Percentiles rank a stretch among this genome's conserved stretches.
Conservation (phyloP, 2,888 invertebrate genomes). For the Epirrhoe tristata region DNA sequence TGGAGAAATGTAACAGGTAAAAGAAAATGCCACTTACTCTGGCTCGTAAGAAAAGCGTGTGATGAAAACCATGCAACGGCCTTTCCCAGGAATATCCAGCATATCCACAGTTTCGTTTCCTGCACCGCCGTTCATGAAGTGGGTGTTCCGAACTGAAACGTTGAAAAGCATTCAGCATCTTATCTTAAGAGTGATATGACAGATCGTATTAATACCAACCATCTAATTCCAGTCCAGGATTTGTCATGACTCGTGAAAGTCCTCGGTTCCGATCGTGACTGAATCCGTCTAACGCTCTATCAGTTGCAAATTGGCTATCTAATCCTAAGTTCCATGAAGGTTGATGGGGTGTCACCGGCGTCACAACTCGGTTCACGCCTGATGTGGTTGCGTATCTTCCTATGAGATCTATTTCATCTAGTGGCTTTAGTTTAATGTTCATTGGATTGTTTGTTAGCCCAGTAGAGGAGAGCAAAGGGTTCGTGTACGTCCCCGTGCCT, state of each 20-base stretch:
- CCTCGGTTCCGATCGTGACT: constrained; percentile 87
- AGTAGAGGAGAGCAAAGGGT: constrained; percentile 86
- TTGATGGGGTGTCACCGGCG: constrained; percentile 88
- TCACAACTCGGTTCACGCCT: constrained; percentile 83
- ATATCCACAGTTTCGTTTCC: constrained; percentile 92
- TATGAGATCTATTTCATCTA: constrained; percentile 89
- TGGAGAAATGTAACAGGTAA: not conserved
- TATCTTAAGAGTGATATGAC: constrained; percentile 25
- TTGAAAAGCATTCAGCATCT: constrained; percentile 42
- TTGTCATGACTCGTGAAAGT: constrained; percentile 82
- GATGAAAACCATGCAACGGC: constrained; percentile 96
- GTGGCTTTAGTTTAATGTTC: constrained; percentile 89
- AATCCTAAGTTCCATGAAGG: constrained; percentile 86
- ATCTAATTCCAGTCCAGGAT: constrained; percentile 78
- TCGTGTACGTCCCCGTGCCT: constrained; percentile 86
- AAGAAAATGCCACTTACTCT: constrained; percentile 80
- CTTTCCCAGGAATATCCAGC: constrained; percentile 97
- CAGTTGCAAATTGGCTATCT: constrained; percentile 86
- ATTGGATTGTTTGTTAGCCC: constrained; percentile 85
- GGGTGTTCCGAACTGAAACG: constrained; percentile 77
- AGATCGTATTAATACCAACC: constrained; percentile 59
- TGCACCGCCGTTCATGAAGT: constrained; percentile 85
- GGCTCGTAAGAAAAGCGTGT: constrained; percentile 92
- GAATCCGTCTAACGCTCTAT: constrained; percentile 85
- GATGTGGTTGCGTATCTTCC: constrained; percentile 82